Base-by-base conservation (phyloP, 2,113 vertebrate species). In the Ursus arctos region DNA sequence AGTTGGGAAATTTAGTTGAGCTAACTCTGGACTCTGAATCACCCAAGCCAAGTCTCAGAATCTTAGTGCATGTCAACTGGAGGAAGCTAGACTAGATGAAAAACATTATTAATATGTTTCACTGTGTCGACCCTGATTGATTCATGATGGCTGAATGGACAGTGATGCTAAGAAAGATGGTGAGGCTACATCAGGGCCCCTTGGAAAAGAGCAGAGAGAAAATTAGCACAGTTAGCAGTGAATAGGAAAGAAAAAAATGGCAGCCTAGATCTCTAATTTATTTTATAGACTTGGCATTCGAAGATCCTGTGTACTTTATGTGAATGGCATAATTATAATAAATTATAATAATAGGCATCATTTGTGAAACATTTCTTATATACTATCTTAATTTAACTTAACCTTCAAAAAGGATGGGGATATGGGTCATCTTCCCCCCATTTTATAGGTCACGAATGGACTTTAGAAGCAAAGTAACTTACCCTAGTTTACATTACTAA, bases 321-420 rank as follows among this genome's bases (percentile, higher is more conserved):
- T 49, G 61, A 94, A 43, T 65, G 16, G 14, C n/a, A 43, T 83
- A 76, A 59, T 95, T 93, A 53, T 63, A 88, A 88, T 77, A 69
- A 57, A 85, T 84, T 57, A 49, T 47, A 59, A 51, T 51, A 94
- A 53, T 47, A 53, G 16, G 31, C 69, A 59, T 16, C 9, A 63
- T 79, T 80, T 84, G 43, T 71, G 40, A 88, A 40, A 26, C 3
- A 81, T 87, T 90, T 94, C 3, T 85, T 84, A 74, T 72, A 33
- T 57, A 14, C 9, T 85, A 22, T 79, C 59, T 92, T 77, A 87
- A 93, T 96, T 90, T 67, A 96, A 40, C 12, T 81, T 95, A 47
- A 79, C 83, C 7, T 90, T 87, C 11, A 81, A 19, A 76, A 87
- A 43, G n/a, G 7, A 12, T 21, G 55, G 4, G 53, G 21, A 53